A percentile compares a stretch with the other conserved stretches of the same genome.
phyloP scores from a whole-genome alignment of 1,140 invertebrate species.

The Acromyrmex echinatior region DNA sequence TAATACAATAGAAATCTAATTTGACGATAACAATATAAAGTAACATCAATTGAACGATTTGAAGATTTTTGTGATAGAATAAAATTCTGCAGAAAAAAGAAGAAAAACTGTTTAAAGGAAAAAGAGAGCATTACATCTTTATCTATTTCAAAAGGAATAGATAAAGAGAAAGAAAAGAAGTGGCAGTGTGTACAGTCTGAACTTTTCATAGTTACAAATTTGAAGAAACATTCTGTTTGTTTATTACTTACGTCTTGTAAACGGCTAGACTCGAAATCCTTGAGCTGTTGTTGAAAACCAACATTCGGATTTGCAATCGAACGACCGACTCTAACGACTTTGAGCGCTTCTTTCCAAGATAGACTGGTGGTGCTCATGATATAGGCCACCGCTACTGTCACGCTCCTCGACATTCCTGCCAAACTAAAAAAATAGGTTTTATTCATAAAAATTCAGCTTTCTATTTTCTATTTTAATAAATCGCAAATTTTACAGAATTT shows the following conservation, averaged over 20 bases:
- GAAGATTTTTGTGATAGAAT: not conserved
- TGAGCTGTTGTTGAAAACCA: conserved; percentile 97
- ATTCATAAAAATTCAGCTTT: conserved; percentile 15
- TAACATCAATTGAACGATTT: not conserved
- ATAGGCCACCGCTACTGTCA: conserved; percentile 97
- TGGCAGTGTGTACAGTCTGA: not conserved
- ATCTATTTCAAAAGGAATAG: not conserved
- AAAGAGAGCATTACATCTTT: too few relatives aligned
- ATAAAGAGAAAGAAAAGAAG: not conserved
- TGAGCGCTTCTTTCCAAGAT: conserved; percentile 97
- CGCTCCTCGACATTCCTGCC: conserved; percentile 98
- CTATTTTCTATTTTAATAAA: not conserved
- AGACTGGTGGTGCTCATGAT: conserved; percentile 97
- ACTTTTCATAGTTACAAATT: not conserved
- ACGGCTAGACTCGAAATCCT: conserved; percentile 95
- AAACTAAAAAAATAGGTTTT: conserved; percentile 88
- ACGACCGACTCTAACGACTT: conserved; percentile 96
- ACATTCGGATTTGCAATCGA: conserved; percentile 97
- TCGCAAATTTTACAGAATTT: not conserved
- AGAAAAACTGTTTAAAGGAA: not conserved
- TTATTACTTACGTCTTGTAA: conserved; percentile 90
- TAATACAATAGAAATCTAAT: not conserved
- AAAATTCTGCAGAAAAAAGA: not conserved
- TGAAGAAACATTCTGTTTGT: not conserved
- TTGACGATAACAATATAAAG: not conserved